Conservation (phyloP, 1,140 invertebrate genomes). For the Caerostris extrusa region DNA sequence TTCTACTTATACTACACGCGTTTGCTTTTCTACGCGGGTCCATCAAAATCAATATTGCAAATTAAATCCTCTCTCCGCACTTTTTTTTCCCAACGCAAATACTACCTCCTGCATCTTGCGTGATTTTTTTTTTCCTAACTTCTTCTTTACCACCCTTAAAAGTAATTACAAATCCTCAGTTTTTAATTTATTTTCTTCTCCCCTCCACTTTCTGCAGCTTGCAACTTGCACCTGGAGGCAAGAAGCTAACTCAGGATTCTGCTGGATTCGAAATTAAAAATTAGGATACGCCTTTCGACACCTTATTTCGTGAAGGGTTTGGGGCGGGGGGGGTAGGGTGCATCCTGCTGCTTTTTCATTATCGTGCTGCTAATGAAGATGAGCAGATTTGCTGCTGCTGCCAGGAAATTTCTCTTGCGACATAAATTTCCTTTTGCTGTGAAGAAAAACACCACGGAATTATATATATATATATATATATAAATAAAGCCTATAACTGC, state of each 20-base stretch:
- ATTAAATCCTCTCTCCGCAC: conserved; percentile 11
- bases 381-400: conserved; percentile 4
- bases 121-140: not conserved
- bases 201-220: not conserved
- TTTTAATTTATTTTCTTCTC: conserved; percentile 59
- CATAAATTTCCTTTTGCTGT: not conserved
- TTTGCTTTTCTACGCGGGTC: not conserved
- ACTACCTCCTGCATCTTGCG: conserved; percentile 10
- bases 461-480: no score
- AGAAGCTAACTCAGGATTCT: not conserved
- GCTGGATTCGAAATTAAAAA: conserved; percentile 66
- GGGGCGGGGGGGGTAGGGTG: no score
- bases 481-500: not conserved
- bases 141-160: conserved; percentile 45
- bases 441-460: not conserved
- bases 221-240: conserved; percentile 12
- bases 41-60: conserved; percentile 33
- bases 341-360: not conserved
- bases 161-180: conserved; percentile 69
- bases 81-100: conserved; percentile 27
- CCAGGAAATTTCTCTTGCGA: no score
- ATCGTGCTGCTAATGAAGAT: conserved; percentile 51
- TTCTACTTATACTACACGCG: not conserved
- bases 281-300: conserved; percentile 13
- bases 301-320: not conserved